Evolutionary conservation across 2,113 vertebrate genomes (phyloP).

Genomic region (Hippocampus comes): DNA sequence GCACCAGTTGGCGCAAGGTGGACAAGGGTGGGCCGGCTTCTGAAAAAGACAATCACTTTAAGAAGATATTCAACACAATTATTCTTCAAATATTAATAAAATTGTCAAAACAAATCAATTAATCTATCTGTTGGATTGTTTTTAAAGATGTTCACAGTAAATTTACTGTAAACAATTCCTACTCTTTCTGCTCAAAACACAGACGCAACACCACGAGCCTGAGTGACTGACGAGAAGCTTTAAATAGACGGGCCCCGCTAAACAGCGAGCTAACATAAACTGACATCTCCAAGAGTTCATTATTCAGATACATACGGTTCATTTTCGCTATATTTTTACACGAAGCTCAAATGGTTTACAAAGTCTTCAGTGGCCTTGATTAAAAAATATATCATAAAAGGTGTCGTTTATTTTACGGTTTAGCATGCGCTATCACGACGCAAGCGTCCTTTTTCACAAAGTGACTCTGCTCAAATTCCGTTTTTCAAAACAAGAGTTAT

Average conservation of each 20-base stretch:
- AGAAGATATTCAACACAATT: background rate
- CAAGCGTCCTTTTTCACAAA: conserved; percentile 48
- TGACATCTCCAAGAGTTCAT: background rate
- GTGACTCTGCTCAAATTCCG: conserved; percentile 14
- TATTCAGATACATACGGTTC: conserved; percentile 31
- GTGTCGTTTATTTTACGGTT: conserved; percentile 14
- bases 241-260: background rate
- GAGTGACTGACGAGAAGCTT: background rate
- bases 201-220: background rate
- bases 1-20: conserved; percentile 57
- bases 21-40: conserved; percentile 35
- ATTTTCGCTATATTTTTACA: conserved; percentile 14
- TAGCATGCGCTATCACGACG: conserved; percentile 59
- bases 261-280: background rate
- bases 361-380: background rate
- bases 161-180: background rate
- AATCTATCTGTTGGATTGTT: background rate
- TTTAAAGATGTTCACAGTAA: background rate
- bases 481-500: conserved; percentile 46
- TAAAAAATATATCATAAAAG: conserved; percentile 7
- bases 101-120: background rate
- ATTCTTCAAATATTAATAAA: background rate
- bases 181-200: background rate
- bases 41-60: conserved; percentile 17
- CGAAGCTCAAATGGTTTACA: conserved; percentile 25